A percentile compares a stretch with the other conserved stretches of the same genome.
Evolutionary conservation across 2,888 invertebrate species (phyloP).

Genomic region (Meghimatium bilineatum): DNA sequence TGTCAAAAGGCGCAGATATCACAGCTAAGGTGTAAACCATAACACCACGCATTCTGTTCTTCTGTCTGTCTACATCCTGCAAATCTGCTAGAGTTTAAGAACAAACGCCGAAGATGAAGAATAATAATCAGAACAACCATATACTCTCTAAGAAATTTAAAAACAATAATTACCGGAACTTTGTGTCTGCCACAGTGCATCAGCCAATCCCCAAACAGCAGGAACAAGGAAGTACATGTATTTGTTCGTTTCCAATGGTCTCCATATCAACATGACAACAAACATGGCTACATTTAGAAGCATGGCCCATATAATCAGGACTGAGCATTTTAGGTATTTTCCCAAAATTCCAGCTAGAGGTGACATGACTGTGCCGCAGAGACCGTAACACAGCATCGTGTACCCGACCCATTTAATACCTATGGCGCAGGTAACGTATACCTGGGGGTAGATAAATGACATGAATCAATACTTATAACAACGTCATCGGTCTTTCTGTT

Average conservation of each 20-base stretch:
- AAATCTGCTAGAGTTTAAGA: too few relatives aligned
- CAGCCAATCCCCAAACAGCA: constrained; percentile 61
- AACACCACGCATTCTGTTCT: too few relatives aligned
- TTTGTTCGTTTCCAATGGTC: constrained; percentile 48
- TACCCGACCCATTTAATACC: constrained; percentile 69
- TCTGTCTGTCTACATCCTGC: too few relatives aligned
- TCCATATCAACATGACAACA: constrained; percentile 57
- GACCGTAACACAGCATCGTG: constrained; percentile 69
- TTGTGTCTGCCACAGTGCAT: constrained; percentile 63
- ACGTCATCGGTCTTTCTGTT: too few relatives aligned
- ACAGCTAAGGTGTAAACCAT: too few relatives aligned
- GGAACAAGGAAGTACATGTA: constrained; percentile 61
- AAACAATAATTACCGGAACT: constrained; percentile 57
- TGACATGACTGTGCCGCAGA: constrained; percentile 63
- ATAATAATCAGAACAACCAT: too few relatives aligned
- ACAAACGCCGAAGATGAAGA: too few relatives aligned
- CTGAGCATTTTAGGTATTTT: constrained; percentile 57
- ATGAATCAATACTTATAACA: too few relatives aligned
- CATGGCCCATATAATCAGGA: constrained; percentile 56
- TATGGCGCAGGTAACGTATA: constrained; percentile 69
- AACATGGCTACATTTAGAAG: constrained; percentile 56
- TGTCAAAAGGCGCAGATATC: too few relatives aligned
- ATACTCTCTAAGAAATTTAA: background rate
- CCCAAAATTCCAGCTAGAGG: constrained; percentile 60
- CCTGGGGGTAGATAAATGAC: constrained; percentile 59